These are phyloP conservation scores for Nothocercus julius DNA, from an alignment of 2,113 vertebrate species.

Conservation along the genomic window DNA sequence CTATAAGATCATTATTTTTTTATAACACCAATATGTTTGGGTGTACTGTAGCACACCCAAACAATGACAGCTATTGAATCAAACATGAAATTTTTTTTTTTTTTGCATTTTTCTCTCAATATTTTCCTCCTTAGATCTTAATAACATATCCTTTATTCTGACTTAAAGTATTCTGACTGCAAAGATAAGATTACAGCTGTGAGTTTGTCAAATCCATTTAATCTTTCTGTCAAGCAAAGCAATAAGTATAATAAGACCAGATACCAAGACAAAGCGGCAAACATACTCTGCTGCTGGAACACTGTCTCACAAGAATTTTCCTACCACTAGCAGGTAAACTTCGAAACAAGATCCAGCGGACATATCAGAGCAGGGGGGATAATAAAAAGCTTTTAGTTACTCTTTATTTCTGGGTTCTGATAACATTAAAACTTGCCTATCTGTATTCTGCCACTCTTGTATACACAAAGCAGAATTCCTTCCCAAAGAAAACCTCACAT, in stretches of 20 bases:
- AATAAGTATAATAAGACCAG: background rate
- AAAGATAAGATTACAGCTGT: background rate
- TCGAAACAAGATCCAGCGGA: fast-evolving
- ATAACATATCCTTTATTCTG: background rate
- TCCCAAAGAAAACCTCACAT: background rate
- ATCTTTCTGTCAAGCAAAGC: background rate
- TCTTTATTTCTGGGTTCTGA: background rate
- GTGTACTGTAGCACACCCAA: background rate
- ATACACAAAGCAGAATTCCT: background rate
- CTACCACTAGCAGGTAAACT: background rate
- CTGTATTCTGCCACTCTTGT: background rate
- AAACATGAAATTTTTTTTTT: background rate
- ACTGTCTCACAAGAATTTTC: background rate
- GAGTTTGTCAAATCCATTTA: background rate
- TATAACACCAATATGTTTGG: background rate
- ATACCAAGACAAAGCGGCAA: background rate
- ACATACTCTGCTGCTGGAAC: background rate
- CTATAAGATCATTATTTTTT: background rate
- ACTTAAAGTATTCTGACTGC: background rate
- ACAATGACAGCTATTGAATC: background rate
- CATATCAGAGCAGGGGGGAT: background rate
- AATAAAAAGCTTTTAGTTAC: background rate
- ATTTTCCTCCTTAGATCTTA: background rate
- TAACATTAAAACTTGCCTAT: background rate
- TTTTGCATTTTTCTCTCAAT: background rate